Evolutionary conservation across 1,140 invertebrate species (phyloP).

Genomic region (Brachionus asplanchnoidis): DNA sequence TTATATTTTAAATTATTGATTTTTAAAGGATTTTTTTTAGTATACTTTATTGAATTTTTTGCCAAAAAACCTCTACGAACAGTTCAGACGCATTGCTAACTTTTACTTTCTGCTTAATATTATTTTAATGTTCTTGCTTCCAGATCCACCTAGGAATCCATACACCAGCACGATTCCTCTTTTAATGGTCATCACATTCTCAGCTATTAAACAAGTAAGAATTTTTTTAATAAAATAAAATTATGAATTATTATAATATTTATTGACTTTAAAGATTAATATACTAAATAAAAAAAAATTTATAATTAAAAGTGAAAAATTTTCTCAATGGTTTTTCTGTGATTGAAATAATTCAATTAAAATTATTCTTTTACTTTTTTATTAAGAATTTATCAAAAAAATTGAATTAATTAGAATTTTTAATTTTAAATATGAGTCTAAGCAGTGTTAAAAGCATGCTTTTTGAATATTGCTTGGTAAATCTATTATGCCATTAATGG

Average conservation of each 20-base stretch:
- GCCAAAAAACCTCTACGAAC: conserved; percentile 76
- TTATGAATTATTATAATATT: too few species aligned
- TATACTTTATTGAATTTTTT: conserved; percentile 75
- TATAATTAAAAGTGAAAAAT: not conserved
- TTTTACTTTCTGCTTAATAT: conserved; percentile 75
- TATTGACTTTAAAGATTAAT: not conserved
- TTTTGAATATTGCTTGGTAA: too few species aligned
- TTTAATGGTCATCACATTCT: conserved; percentile 71
- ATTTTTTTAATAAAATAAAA: not conserved
- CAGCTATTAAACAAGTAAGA: conserved; percentile 61
- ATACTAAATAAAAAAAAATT: too few species aligned
- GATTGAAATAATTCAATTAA: too few species aligned
- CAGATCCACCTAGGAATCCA: conserved; percentile 71
- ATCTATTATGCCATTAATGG: too few species aligned
- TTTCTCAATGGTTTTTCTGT: too few species aligned
- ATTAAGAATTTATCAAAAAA: too few species aligned
- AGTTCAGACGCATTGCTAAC: conserved; percentile 76
- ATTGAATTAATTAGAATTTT: too few species aligned
- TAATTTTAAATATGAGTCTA: too few species aligned
- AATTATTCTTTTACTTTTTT: too few species aligned
- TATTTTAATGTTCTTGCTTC: conserved; percentile 61
- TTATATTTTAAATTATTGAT: not conserved
- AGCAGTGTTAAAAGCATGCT: too few species aligned
- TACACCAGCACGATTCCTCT: conserved; percentile 70
- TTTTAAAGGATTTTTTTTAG: conserved; percentile 53